Percentiles rank a stretch among this genome's conserved stretches.
These are phyloP conservation scores for Heterotis niloticus DNA, from an alignment of 2,113 vertebrate genomes.

Conservation along the genomic window DNA sequence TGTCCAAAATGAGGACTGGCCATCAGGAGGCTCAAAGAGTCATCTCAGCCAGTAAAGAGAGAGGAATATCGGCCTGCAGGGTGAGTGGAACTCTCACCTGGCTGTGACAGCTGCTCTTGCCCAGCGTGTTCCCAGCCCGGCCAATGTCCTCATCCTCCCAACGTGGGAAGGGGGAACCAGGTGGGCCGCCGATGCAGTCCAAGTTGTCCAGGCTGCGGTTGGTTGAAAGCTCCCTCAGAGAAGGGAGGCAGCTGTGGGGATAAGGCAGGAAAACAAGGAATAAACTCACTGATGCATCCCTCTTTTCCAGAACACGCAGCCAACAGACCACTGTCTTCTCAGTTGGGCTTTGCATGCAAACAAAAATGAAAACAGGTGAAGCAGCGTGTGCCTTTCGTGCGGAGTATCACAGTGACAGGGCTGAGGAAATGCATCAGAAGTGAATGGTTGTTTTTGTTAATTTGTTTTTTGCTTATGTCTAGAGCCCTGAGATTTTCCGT, in stretches of 20 bases:
- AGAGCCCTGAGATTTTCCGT: background rate
- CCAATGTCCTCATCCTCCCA: constrained; percentile 97
- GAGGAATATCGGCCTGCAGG: background rate
- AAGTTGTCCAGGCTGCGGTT: constrained; percentile 88
- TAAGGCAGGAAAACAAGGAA: constrained; percentile 20
- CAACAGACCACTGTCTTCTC: background rate
- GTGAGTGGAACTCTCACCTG: constrained; percentile 74
- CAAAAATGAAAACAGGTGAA: constrained; percentile 37
- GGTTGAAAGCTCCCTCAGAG: constrained; percentile 66
- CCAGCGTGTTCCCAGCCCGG: constrained; percentile 78
- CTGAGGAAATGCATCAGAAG: constrained; percentile 28
- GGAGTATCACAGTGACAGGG: constrained; percentile 41
- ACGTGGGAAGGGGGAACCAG: constrained; percentile 76
- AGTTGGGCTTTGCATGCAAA: constrained; percentile 41
- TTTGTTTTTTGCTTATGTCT: background rate
- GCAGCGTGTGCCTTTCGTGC: constrained; percentile 23
- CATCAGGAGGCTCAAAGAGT: background rate
- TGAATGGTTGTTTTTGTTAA: too few relatives aligned
- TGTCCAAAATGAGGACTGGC: background rate
- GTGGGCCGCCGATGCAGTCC: constrained; percentile 80
- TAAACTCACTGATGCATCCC: background rate
- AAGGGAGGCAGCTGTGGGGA: constrained; percentile 67
- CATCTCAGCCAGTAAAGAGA: background rate
- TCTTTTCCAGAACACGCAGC: background rate
- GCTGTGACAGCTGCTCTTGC: constrained; percentile 70